phyloP scores from a whole-genome alignment of 2,888 invertebrate genomes.

The Hanleya hanleyi region DNA sequence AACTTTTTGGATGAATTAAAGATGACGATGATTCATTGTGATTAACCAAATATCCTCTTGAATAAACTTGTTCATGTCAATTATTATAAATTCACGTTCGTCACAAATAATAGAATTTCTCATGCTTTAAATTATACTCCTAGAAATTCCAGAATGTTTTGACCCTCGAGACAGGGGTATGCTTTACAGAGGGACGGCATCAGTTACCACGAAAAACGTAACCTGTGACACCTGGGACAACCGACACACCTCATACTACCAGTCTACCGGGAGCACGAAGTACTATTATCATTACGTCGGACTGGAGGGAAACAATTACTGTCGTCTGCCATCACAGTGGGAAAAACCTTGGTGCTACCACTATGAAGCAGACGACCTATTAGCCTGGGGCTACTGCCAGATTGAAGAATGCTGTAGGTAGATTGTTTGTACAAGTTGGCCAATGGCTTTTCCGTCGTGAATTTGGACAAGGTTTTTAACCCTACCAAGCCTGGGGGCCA shows the following conservation, averaged over 20 bases:
- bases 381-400: background rate
- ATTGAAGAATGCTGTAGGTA: background rate
- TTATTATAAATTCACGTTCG: too few species aligned
- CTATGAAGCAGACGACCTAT: background rate
- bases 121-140: too few species aligned
- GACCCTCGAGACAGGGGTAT: background rate
- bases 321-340: background rate
- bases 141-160: background rate
- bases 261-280: background rate
- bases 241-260: background rate
- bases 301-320: background rate
- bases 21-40: too few species aligned
- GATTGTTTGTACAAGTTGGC: too few species aligned
- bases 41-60: too few species aligned
- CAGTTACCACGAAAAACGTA: background rate
- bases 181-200: background rate
- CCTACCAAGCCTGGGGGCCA: too few species aligned
- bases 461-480: too few species aligned
- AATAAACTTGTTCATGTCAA: too few species aligned
- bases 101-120: too few species aligned
- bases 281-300: background rate
- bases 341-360: slow-evolving; percentile 5
- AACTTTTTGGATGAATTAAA: too few species aligned
- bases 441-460: too few species aligned
- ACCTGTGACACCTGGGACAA: slow-evolving; percentile 6